Evolutionary conservation across 2,888 invertebrate genomes (phyloP), one percentile per base, ranked within the genome.

Genomic region (Priocnemis perturbator): DNA sequence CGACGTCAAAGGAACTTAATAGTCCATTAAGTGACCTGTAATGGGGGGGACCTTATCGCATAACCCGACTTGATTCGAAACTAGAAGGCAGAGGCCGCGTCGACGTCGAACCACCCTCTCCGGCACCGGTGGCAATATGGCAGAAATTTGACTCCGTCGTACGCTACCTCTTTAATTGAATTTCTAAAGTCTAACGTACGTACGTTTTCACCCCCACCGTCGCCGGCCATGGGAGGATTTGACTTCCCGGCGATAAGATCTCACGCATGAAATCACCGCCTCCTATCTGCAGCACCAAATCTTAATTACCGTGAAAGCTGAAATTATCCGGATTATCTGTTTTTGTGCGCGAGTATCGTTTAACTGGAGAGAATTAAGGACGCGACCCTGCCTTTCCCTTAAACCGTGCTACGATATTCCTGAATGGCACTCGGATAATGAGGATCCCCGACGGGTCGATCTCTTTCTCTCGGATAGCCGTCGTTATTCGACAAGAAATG

Each of bases 71-170:
- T 63, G 52, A 61, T 65, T 23, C 21, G 15, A 47, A 37, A 53
- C 52, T 57, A 21, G 53, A 50, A 44, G 58, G 30, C 21, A 30
- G 20, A 52, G 58, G 56, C 67, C 30, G 44, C 37, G 55, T 17
- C 56, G 47, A 37, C 45, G 20, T 48, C 45, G 48, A 17, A 30
- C 58, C 55, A 66, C 19, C 37, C 44, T 50, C 58, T 60, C 60
- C 55, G 20, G 20, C 48, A 53, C 57, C 19, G n/a, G 26, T 26
- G 59, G 26, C 80, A 77, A 76, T 74, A 81, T 81, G 81, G 68
- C 53, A 21, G 81, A 79, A 83, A 81, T 65, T 66, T 48, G 78
- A 81, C 69, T 78, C 77, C 71, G 48, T 63, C 17, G 60, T 48
- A 45, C 48, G 63, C 71, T 77, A 68, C 67, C 73, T 74, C 76